A percentile compares a stretch with the other conserved stretches of the same genome.
These are phyloP conservation scores for Plagodis pulveraria DNA, from an alignment of 2,888 invertebrate genomes.

Conservation along the genomic window DNA sequence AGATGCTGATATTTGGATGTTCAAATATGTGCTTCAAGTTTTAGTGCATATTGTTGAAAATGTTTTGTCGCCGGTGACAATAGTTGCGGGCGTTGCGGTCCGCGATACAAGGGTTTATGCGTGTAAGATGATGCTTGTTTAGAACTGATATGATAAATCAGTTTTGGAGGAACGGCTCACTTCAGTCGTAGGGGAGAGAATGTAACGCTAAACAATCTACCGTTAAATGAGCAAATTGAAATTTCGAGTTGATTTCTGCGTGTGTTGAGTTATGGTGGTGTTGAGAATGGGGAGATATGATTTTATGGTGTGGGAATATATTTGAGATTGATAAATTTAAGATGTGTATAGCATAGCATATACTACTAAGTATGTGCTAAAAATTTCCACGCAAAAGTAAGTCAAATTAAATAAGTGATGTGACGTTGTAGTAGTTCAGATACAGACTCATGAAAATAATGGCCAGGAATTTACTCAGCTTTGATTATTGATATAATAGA, in stretches of 20 bases:
- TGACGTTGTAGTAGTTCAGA: too few relatives aligned
- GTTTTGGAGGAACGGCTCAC: slow-evolving; percentile 80
- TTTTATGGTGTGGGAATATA: background rate
- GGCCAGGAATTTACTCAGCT: too few relatives aligned
- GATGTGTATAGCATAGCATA: background rate
- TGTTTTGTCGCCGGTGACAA: slow-evolving; percentile 57
- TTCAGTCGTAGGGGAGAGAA: slow-evolving; percentile 66
- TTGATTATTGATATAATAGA: too few relatives aligned
- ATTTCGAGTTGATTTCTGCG: slow-evolving; percentile 52
- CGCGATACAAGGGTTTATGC: slow-evolving; percentile 79
- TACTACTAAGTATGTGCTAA: too few relatives aligned
- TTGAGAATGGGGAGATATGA: slow-evolving; percentile 25
- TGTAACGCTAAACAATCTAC: slow-evolving; percentile 65
- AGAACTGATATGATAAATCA: slow-evolving; percentile 84
- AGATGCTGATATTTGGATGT: slow-evolving; percentile 65
- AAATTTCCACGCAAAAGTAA: too few relatives aligned
- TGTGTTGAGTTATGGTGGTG: slow-evolving; percentile 37
- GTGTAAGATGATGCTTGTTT: slow-evolving; percentile 85
- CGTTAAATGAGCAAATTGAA: slow-evolving; percentile 77
- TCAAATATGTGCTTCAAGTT: slow-evolving; percentile 75
- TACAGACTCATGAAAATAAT: too few relatives aligned
- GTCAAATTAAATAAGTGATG: too few relatives aligned
- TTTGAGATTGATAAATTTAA: background rate
- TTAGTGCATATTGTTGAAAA: slow-evolving; percentile 73
- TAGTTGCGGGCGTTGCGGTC: slow-evolving; percentile 57